These are phyloP conservation scores for Drosophila triauraria DNA, from an alignment of 1,140 invertebrate species.

Conservation along the genomic window DNA sequence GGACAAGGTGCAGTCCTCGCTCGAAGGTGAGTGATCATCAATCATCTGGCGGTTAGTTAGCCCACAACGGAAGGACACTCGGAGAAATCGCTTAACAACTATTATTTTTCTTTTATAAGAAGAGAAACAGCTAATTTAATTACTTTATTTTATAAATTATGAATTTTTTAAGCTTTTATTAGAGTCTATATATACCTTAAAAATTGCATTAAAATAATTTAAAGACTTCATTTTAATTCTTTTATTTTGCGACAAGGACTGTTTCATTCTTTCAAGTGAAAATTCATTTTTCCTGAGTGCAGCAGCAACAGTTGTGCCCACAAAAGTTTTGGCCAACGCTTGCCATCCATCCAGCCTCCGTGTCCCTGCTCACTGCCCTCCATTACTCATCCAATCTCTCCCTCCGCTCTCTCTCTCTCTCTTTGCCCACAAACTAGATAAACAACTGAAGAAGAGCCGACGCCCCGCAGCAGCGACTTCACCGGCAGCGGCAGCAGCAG, in stretches of 20 bases:
- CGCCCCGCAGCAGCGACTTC: constrained; percentile 73
- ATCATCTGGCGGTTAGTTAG: constrained; percentile 42
- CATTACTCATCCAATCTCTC: constrained; percentile 3
- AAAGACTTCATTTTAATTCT: neutral
- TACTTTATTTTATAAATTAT: neutral
- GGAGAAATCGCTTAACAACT: neutral
- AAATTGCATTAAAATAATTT: too few species aligned
- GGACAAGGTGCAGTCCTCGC: constrained; percentile 66
- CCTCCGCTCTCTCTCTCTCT: neutral
- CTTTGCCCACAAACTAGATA: constrained; percentile 50
- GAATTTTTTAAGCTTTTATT: too few species aligned
- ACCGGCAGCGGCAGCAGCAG: constrained; percentile 55
- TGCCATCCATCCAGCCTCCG: neutral
- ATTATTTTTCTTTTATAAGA: neutral
- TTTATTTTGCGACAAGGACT: too few species aligned
- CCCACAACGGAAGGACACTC: constrained; percentile 15
- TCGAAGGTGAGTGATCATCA: constrained; percentile 76
- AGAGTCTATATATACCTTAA: too few species aligned
- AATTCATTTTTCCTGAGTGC: constrained; percentile 2
- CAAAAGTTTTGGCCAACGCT: constrained; percentile 18
- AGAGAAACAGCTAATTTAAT: neutral
- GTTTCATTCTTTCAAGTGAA: neutral
- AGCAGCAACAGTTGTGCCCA: constrained; percentile 62
- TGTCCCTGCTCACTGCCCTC: constrained; percentile 2
- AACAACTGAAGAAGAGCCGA: constrained; percentile 76